Evolutionary conservation across 2,888 invertebrate genomes (phyloP).

Genomic region (Torymus texanus): DNA sequence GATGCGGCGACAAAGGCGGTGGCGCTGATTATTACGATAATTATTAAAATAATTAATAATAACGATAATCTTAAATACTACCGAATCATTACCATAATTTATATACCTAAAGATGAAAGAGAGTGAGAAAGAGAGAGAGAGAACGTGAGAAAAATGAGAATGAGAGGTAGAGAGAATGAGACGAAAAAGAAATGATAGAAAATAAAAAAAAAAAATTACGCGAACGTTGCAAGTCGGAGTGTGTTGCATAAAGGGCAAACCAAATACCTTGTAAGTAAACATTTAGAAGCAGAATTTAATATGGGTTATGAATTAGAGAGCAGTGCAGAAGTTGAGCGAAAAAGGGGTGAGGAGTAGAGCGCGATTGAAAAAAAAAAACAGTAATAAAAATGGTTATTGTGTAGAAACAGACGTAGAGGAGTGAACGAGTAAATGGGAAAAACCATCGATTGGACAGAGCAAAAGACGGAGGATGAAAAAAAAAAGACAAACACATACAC

Average conservation of each 20-base stretch:
- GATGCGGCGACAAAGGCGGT: constrained; percentile 57
- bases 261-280: constrained; percentile 74
- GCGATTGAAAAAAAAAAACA: not conserved
- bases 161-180: constrained; percentile 42
- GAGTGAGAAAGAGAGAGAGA: constrained; percentile 47
- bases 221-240: constrained; percentile 62
- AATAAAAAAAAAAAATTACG: constrained; percentile 13
- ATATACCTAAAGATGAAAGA: constrained; percentile 68
- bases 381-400: constrained; percentile 31
- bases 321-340: constrained; percentile 53
- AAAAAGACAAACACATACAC: constrained; percentile 56
- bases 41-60: constrained; percentile 56
- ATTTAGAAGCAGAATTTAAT: constrained; percentile 63
- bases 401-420: constrained; percentile 36
- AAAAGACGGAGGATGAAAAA: constrained; percentile 29
- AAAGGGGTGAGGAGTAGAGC: constrained; percentile 58
- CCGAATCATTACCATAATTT: constrained; percentile 75
- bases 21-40: constrained; percentile 61
- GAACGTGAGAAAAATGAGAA: constrained; percentile 29
- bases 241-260: constrained; percentile 67
- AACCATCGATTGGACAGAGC: constrained; percentile 29
- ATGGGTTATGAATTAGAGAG: constrained; percentile 51
- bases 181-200: constrained; percentile 26
- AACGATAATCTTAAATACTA: constrained; percentile 65
- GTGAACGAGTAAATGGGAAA: constrained; percentile 11